Conservation (phyloP, 2,113 vertebrate species). For the Porphyrio hochstetteri region DNA sequence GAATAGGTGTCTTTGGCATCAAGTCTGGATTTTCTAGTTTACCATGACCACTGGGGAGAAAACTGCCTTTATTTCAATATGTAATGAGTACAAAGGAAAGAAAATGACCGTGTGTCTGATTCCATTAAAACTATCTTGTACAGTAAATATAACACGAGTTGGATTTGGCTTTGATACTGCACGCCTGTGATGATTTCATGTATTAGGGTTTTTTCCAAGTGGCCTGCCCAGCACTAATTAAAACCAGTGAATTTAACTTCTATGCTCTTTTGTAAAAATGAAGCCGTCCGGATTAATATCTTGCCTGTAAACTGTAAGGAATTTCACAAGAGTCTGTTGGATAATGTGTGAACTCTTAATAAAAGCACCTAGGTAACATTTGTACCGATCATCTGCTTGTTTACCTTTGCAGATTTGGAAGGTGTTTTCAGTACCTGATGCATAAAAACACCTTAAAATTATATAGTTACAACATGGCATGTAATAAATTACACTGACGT, state of each 20-base stretch:
- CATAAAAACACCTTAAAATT: not conserved
- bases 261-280: not conserved
- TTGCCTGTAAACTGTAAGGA: conserved; percentile 7
- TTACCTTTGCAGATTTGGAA: conserved; percentile 48
- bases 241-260: conserved; percentile 45
- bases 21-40: conserved; percentile 7
- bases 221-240: conserved; percentile 31
- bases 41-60: conserved; percentile 5
- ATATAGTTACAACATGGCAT: not conserved
- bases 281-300: conserved; percentile 20
- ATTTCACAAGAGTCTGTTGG: not conserved
- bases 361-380: not conserved
- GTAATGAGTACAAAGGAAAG: not conserved
- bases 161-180: not conserved
- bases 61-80: not conserved
- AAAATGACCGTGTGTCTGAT: not conserved
- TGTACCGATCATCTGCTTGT: not conserved
- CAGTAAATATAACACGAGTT: conserved; percentile 17
- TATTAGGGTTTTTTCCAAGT: not conserved
- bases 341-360: conserved; percentile 23
- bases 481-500: conserved; percentile 22
- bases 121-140: conserved; percentile 14
- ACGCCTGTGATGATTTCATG: not conserved
- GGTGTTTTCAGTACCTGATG: not conserved
- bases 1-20: not conserved